These are phyloP conservation scores for Junonia oenone DNA, from an alignment of 2,888 invertebrate species.

Conservation along the genomic window DNA sequence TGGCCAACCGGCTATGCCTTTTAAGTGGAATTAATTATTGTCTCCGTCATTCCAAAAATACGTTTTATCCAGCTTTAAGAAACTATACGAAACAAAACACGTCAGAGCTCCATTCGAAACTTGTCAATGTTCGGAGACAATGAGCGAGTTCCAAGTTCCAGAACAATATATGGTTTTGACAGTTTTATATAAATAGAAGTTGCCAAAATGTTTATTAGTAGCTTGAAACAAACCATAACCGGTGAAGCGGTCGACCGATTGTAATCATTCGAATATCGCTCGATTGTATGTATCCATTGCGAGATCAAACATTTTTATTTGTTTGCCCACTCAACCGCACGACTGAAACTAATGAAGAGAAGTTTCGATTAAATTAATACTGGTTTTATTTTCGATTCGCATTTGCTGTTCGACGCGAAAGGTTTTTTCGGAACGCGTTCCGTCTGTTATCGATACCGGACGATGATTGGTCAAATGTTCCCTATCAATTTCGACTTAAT, in stretches of 20 bases:
- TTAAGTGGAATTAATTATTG: slow-evolving; percentile 29
- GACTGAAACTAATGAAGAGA: slow-evolving; percentile 65
- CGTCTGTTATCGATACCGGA: slow-evolving; percentile 41
- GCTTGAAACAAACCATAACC: slow-evolving; percentile 35
- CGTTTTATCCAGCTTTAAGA: slow-evolving; percentile 25
- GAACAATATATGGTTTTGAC: slow-evolving; percentile 28
- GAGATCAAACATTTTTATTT: slow-evolving; percentile 76
- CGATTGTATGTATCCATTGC: slow-evolving; percentile 57
- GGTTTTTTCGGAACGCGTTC: slow-evolving; percentile 37
- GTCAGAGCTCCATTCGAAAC: slow-evolving; percentile 24
- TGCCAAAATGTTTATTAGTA: slow-evolving; percentile 30
- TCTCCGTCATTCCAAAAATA: slow-evolving; percentile 25
- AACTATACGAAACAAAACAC: slow-evolving; percentile 23
- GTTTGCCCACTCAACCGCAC: slow-evolving; percentile 70
- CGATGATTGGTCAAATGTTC: slow-evolving; percentile 55
- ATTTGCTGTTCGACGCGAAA: slow-evolving; percentile 34
- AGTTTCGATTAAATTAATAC: slow-evolving; percentile 73
- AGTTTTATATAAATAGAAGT: slow-evolving; percentile 24
- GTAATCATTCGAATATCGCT: slow-evolving; percentile 66
- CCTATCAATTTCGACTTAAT: slow-evolving; percentile 51
- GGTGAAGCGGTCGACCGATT: slow-evolving; percentile 44
- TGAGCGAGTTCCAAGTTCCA: slow-evolving; percentile 4
- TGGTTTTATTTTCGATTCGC: slow-evolving; percentile 59
- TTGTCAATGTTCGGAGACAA: slow-evolving; percentile 29
- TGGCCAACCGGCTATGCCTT: too few relatives aligned